Percentiles rank a stretch among this genome's conserved stretches.
These are phyloP conservation scores for Patella pellucida DNA, from an alignment of 2,888 invertebrate species.

Conservation along the genomic window DNA sequence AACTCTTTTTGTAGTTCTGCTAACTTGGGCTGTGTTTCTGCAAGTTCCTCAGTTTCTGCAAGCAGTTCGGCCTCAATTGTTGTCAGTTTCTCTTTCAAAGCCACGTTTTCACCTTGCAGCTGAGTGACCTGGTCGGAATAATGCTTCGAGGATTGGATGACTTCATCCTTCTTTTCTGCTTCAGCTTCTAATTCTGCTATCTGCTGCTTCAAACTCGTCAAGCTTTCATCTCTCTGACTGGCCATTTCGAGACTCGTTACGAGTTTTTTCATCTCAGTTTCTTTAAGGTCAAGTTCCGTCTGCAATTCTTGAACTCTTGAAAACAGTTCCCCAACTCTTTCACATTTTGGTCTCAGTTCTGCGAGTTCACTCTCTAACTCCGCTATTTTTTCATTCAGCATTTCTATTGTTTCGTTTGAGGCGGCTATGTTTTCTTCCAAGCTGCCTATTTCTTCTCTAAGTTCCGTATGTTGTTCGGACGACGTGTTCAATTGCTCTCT, in stretches of 20 bases:
- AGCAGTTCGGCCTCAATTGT: background rate
- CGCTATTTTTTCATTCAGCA: no score
- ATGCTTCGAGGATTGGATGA: background rate
- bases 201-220: background rate
- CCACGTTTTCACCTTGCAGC: background rate
- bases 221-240: background rate
- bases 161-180: background rate
- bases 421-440: no score
- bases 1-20: background rate
- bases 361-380: no score
- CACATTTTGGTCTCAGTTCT: background rate
- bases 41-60: background rate
- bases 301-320: background rate
- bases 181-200: background rate
- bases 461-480: no score
- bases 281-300: background rate
- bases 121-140: background rate
- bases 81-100: background rate
- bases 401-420: no score
- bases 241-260: background rate
- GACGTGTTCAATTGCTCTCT: no score
- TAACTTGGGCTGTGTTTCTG: background rate
- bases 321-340: background rate
- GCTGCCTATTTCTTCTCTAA: no score
- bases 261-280: background rate